These are phyloP conservation scores for Taenaris catops DNA, from an alignment of 2,888 invertebrate genomes.

Conservation along the genomic window DNA sequence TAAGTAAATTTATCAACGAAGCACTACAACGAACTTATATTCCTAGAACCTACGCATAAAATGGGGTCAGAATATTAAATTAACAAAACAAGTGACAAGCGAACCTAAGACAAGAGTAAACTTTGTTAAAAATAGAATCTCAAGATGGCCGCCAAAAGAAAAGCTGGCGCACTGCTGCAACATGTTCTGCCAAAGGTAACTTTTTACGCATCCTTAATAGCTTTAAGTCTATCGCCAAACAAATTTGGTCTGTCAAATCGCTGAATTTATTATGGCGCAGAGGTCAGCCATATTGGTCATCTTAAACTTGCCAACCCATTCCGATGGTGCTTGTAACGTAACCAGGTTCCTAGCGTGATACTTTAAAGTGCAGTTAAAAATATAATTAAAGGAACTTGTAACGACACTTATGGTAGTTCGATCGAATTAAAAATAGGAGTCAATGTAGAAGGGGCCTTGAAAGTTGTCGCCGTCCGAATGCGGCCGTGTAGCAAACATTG, in stretches of 20 bases:
- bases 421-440: slow-evolving; percentile 27
- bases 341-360: slow-evolving; percentile 34
- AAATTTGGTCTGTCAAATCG: slow-evolving; percentile 11
- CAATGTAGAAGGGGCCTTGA: slow-evolving; percentile 25
- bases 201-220: slow-evolving; percentile 31
- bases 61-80: slow-evolving; percentile 57
- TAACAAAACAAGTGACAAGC: slow-evolving; percentile 33
- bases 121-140: slow-evolving; percentile 48
- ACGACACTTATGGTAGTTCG: slow-evolving; percentile 38
- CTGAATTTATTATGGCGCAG: slow-evolving; percentile 12
- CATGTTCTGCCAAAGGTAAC: slow-evolving; percentile 81
- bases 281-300: slow-evolving; percentile 21
- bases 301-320: slow-evolving; percentile 24
- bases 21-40: slow-evolving; percentile 16
- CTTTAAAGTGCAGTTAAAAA: slow-evolving; percentile 61
- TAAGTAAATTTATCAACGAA: no score
- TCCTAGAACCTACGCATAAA: slow-evolving; percentile 21
- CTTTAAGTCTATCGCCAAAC: slow-evolving; percentile 30
- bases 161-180: slow-evolving; percentile 86
- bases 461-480: slow-evolving; percentile 33
- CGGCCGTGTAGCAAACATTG: slow-evolving; percentile 45
- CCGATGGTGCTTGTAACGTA: slow-evolving; percentile 31
- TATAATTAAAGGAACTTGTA: slow-evolving; percentile 65
- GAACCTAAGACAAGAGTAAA: slow-evolving; percentile 64
- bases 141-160: slow-evolving; percentile 86